Percentiles rank a stretch among this genome's conserved stretches.
These are phyloP conservation scores for Oligia strigilis DNA, from an alignment of 2,888 invertebrate genomes.

Conservation along the genomic window DNA sequence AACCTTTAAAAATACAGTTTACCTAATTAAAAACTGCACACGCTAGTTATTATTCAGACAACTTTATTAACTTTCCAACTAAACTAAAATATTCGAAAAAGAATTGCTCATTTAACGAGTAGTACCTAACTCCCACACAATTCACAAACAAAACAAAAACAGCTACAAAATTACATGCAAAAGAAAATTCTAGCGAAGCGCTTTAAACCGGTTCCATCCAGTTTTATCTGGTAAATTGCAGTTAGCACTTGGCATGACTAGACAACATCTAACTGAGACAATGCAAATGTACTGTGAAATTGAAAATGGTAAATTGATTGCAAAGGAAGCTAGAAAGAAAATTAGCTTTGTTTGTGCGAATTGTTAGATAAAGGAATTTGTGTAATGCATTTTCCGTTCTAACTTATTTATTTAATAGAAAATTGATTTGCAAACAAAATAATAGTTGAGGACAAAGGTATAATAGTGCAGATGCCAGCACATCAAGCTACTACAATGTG, in stretches of 20 bases:
- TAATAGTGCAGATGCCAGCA: neutral
- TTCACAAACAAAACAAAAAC: slow-evolving; percentile 18
- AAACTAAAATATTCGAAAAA: slow-evolving; percentile 2
- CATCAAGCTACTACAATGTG: no score
- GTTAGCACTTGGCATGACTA: slow-evolving; percentile 64
- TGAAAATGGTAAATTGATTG: slow-evolving; percentile 72
- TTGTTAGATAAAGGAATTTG: neutral
- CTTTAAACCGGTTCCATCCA: slow-evolving; percentile 45
- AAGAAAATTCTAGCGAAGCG: slow-evolving; percentile 53
- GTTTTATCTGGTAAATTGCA: slow-evolving; percentile 65
- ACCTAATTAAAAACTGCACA: neutral
- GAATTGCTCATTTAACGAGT: slow-evolving; percentile 16
- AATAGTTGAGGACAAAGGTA: neutral
- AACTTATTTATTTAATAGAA: slow-evolving; percentile 5
- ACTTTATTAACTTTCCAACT: neutral
- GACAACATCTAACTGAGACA: slow-evolving; percentile 67
- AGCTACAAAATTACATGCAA: slow-evolving; percentile 50
- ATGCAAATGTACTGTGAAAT: slow-evolving; percentile 80
- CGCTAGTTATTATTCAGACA: neutral
- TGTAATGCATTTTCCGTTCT: neutral
- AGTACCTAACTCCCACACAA: neutral
- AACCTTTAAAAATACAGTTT: neutral
- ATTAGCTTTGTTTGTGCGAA: slow-evolving; percentile 53
- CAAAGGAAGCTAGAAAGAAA: slow-evolving; percentile 42
- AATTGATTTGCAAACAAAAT: neutral